Evolutionary conservation across 2,888 invertebrate species (phyloP).

Genomic region (Ceramica pisi): DNA sequence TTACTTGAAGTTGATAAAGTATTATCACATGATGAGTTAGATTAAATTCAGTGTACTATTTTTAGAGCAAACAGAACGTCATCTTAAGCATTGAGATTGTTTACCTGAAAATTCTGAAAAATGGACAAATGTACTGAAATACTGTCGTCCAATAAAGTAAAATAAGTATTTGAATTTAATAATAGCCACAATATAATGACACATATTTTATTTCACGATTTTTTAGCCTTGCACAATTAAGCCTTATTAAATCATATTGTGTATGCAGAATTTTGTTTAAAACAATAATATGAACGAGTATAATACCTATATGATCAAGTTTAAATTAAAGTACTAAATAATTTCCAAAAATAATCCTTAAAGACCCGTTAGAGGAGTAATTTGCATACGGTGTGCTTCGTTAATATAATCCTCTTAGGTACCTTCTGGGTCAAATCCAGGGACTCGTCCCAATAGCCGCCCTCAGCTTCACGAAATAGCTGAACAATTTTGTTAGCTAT

Average conservation of each 20-base stretch:
- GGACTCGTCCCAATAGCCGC: too few species aligned
- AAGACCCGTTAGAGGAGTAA: conserved; percentile 6
- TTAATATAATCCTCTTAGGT: conserved; percentile 39
- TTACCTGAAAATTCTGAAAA: neutral
- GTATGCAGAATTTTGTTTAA: neutral
- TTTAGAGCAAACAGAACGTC: neutral
- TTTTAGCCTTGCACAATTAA: neutral
- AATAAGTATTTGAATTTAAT: neutral
- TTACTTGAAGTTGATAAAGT: neutral
- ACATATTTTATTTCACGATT: neutral
- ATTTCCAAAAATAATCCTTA: conserved; percentile 20
- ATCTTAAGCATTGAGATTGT: neutral
- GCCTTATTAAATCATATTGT: neutral
- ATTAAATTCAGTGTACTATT: neutral
- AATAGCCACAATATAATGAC: neutral
- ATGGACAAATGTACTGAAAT: neutral
- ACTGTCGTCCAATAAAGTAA: neutral
- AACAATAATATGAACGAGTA: too few species aligned
- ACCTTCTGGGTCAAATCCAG: conserved; percentile 1
- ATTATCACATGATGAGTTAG: neutral
- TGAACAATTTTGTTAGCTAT: conserved; percentile 4
- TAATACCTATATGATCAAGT: neutral
- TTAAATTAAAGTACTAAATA: conserved; percentile 13
- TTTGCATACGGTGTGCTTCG: conserved; percentile 24
- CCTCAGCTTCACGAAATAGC: conserved; percentile 2